Percentiles rank a stretch among this genome's conserved stretches.
phyloP scores from a whole-genome alignment of 2,113 vertebrate genomes.

The Onychostoma macrolepis region DNA sequence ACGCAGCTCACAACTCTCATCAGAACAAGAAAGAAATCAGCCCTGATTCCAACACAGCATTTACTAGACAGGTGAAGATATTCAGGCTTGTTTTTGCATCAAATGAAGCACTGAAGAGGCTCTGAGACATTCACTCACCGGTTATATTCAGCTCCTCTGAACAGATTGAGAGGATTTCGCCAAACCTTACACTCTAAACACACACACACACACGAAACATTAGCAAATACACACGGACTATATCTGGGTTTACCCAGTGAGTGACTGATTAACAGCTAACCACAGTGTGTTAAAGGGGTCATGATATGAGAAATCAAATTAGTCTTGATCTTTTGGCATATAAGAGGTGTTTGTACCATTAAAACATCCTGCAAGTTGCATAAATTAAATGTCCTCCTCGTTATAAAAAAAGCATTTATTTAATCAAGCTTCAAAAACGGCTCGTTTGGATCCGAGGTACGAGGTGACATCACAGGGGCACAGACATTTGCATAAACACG shows the following conservation, averaged over 20 bases:
- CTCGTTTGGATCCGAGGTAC: too few relatives aligned
- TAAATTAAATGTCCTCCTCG: too few relatives aligned
- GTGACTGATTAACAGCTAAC: neutral
- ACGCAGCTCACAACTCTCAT: neutral
- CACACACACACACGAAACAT: conserved; percentile 26
- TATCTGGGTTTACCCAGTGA: neutral
- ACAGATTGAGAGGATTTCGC: conserved; percentile 98
- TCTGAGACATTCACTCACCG: conserved; percentile 78
- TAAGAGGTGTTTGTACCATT: too few relatives aligned
- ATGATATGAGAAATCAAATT: too few relatives aligned
- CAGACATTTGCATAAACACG: too few relatives aligned
- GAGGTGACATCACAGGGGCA: too few relatives aligned
- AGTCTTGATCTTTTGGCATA: too few relatives aligned
- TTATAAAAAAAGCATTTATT: too few relatives aligned
- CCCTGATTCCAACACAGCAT: neutral
- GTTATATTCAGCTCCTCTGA: conserved; percentile 98
- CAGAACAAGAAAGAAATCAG: too few relatives aligned
- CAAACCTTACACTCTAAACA: conserved; percentile 97
- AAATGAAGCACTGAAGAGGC: neutral
- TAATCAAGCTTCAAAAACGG: too few relatives aligned
- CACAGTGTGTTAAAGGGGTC: neutral
- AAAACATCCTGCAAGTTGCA: too few relatives aligned
- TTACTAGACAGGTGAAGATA: neutral
- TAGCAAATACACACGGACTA: neutral
- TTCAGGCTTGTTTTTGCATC: neutral